These are phyloP conservation scores for Herminia tarsipennalis DNA, from an alignment of 2,888 invertebrate genomes.

Conservation along the genomic window DNA sequence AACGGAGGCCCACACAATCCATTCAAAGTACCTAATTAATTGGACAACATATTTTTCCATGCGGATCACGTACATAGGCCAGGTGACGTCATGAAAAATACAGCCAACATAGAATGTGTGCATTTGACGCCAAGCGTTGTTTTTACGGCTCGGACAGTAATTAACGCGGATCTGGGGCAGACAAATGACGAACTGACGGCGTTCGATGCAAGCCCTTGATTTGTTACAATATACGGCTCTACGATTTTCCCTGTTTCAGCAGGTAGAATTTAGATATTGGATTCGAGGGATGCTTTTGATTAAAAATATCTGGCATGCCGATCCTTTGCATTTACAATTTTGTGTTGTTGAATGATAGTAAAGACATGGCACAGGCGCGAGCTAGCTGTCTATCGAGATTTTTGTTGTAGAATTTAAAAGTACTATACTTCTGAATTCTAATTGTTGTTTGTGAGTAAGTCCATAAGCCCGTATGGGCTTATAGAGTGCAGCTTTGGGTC, in stretches of 20 bases:
- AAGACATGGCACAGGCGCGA: no score
- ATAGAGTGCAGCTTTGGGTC: no score
- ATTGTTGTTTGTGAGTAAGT: no score
- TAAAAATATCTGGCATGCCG: no score
- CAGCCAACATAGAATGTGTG: conserved; percentile 42
- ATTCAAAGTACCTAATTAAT: conserved; percentile 77
- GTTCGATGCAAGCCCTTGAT: conserved; percentile 35
- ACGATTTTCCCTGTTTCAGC: background rate
- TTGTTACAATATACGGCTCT: conserved; percentile 24
- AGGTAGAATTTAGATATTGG: background rate
- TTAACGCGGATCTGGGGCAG: conserved; percentile 53
- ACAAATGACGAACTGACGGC: conserved; percentile 56
- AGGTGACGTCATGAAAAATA: conserved; percentile 74
- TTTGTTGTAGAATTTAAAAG: no score
- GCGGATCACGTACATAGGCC: conserved; percentile 65
- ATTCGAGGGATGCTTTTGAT: background rate
- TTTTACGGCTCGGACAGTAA: conserved; percentile 61
- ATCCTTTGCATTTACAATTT: no score
- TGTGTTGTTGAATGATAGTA: no score
- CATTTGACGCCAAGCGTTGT: conserved; percentile 42
- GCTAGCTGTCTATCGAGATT: no score
- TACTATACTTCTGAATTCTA: no score
- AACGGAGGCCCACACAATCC: conserved; percentile 65
- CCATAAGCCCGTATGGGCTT: no score
- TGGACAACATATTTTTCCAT: conserved; percentile 70